Base-by-base conservation (phyloP, 2,797 vertebrate genomes). In the Spondyliosoma cantharus region DNA sequence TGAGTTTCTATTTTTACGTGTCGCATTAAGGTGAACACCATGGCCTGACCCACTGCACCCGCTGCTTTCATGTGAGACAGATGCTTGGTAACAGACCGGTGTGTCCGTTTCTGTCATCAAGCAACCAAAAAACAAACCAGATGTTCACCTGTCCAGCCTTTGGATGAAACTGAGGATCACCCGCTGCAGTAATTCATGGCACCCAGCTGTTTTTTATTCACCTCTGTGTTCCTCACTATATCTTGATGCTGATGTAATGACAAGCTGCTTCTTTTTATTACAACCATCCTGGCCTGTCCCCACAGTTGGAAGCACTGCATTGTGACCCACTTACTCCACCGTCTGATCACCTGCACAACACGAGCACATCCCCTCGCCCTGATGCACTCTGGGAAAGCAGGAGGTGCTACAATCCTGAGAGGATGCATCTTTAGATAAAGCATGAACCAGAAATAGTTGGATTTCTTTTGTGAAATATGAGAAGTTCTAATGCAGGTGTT, bases 1-100 rank as follows among this genome's bases (percentile, higher is more conserved):
- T 87, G 85, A 87, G 68, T 87, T 90, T 90, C 85, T 88, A 89
- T 89, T 91, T 90, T 76, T 70, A 84, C 81, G 70, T 32, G 5
- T 72, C 8, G 46, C 72, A 74, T 80, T 83, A 73, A 85, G 82
- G 70, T 88, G 74, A 87, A 85, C 70, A 66, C 66, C 58, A 16
- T 15, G 45, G 66, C 24, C 74, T 72, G 72, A 79, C 76, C 78
- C 57, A 71, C 71, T 69, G 72, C 71, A 70, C 74, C 16, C 64
- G 32, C 57, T 46, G 29, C 53, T 66, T 85, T 69, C 73, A 61
- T 67, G 59, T 64, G 46, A 64, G 62, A 74, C 84, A 84, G 76
- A 83, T 74, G 78, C 71, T 84, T 20, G 9, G 75, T 71, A 49
- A 88, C 74, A 77, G 74, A 85, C 82, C 60, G 65, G 16, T 72